A percentile compares a stretch with the other conserved stretches of the same genome.
Evolutionary conservation across 2,797 vertebrate species (phyloP).

Genomic region (Psittacula echo): DNA sequence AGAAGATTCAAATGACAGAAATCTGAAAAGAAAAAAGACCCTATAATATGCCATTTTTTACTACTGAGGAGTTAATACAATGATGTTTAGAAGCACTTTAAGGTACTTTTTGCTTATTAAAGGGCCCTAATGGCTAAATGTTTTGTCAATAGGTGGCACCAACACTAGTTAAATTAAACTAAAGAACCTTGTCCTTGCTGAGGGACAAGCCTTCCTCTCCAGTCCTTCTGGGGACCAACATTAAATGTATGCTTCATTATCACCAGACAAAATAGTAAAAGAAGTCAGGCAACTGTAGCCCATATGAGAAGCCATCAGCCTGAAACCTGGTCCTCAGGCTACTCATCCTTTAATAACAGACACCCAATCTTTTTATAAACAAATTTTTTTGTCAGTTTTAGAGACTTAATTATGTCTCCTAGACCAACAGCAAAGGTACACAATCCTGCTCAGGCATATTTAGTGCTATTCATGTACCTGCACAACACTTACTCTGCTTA

Average conservation of each 20-base stretch:
- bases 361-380: background rate
- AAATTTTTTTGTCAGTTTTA: background rate
- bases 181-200: background rate
- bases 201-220: background rate
- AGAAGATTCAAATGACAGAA: background rate
- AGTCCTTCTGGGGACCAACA: background rate
- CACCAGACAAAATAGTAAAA: background rate
- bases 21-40: background rate
- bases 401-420: background rate
- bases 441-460: background rate
- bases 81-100: background rate
- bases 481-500: background rate
- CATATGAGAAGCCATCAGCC: background rate
- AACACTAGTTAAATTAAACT: background rate
- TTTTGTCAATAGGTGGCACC: slow-evolving; percentile 46
- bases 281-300: background rate
- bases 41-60: background rate
- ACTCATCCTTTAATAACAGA: background rate
- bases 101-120: background rate
- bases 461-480: background rate
- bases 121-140: background rate
- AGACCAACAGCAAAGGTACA: background rate
- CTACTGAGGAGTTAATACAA: background rate
- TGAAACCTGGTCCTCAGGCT: background rate
- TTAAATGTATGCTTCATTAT: background rate